phyloP scores from a whole-genome alignment of 1,140 invertebrate species.

The Drosophila gunungcola region DNA sequence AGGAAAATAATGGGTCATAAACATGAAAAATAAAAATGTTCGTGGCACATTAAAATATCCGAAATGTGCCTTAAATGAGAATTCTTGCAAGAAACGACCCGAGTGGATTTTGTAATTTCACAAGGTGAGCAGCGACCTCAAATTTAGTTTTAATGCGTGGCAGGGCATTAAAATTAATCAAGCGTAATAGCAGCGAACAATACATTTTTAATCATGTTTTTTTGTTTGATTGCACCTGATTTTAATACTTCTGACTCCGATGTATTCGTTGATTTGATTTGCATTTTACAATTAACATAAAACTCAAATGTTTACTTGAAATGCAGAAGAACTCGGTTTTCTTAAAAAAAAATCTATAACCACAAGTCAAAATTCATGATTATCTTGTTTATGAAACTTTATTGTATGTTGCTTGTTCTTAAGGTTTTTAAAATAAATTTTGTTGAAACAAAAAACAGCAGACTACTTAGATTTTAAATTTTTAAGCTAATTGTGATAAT shows the following conservation, averaged over 20 bases:
- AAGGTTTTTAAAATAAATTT: too few relatives aligned
- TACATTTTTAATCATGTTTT: conserved; percentile 10
- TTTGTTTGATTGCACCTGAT: conserved; percentile 9
- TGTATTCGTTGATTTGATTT: conserved; percentile 4
- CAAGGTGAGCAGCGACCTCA: conserved; percentile 39
- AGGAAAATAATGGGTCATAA: conserved; percentile 47
- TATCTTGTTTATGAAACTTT: too few relatives aligned
- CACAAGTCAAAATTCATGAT: too few relatives aligned
- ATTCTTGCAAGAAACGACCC: conserved; percentile 35
- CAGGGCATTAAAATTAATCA: conserved; percentile 36
- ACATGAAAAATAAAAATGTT: conserved; percentile 57
- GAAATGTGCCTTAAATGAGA: conserved; percentile 46
- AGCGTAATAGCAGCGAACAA: conserved; percentile 16
- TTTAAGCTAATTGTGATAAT: too few relatives aligned
- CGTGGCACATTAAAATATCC: conserved; percentile 60
- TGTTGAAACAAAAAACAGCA: too few relatives aligned
- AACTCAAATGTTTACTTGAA: background rate
- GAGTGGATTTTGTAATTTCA: conserved; percentile 41
- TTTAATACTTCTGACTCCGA: background rate
- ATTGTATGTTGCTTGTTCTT: too few relatives aligned
- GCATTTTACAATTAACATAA: background rate
- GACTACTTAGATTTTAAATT: too few relatives aligned
- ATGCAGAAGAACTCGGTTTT: too few relatives aligned
- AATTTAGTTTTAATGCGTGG: conserved; percentile 25
- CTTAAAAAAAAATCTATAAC: too few relatives aligned